phyloP scores from a whole-genome alignment of 2,797 vertebrate genomes.

The Chrysocyon brachyurus region DNA sequence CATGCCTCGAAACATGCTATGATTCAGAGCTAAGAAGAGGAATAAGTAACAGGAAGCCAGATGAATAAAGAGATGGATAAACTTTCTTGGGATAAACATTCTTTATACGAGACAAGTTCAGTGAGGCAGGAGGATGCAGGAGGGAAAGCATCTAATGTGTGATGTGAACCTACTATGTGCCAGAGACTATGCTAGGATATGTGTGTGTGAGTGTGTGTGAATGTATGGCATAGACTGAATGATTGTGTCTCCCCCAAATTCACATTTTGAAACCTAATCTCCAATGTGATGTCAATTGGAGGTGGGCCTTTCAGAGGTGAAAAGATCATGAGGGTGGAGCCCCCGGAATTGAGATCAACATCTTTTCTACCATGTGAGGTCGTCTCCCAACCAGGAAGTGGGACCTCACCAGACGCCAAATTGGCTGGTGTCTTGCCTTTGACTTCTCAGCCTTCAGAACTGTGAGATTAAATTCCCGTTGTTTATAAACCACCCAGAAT shows the following conservation, averaged over 20 bases:
- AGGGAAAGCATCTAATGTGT: background rate
- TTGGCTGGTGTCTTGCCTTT: background rate
- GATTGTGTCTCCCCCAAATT: background rate
- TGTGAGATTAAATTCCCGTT: background rate
- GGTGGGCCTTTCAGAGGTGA: background rate
- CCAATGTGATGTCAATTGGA: background rate
- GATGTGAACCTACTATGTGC: background rate
- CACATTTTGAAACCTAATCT: background rate
- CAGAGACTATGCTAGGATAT: background rate
- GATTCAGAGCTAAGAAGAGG: constrained; percentile 41
- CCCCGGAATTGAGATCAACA: background rate
- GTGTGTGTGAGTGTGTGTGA: background rate
- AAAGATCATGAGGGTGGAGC: background rate
- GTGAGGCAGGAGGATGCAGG: background rate
- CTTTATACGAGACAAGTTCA: background rate
- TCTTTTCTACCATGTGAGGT: background rate
- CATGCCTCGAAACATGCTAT: constrained; percentile 3
- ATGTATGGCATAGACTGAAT: background rate
- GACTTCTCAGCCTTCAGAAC: background rate
- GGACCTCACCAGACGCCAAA: background rate
- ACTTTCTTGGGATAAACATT: constrained; percentile 31
- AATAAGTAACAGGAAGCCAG: background rate
- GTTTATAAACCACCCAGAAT: background rate
- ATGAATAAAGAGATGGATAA: background rate
- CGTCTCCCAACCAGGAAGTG: background rate